Evolutionary conservation across 64 coral and sea anemone species (phyloP), one percentile per base, ranked within the genome.

Genomic region (Stichodactyla helianthus): DNA sequence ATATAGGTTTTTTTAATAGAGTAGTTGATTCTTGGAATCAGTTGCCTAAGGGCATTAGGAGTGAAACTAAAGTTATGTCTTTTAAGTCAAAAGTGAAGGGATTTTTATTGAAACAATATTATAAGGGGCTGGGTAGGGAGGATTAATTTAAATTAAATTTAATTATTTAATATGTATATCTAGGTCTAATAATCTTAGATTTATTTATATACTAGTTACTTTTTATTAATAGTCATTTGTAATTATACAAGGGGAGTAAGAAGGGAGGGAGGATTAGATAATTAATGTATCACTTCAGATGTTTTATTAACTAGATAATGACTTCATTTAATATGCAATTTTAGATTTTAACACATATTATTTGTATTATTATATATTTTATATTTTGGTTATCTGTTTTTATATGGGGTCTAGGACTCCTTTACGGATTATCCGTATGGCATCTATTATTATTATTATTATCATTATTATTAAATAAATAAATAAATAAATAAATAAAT

Each of bases 21-120:
- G 6, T 59, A 59, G 52, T 83, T 54, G 82, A 56, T 23, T 56
- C 52, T 25, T 83, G 82, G 82, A 83, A 83, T 56, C 26, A 52
- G 20, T 56, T 83, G 25, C 82, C 82, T 14, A 23, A 55, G 25
- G 18, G 17, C 56, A 59, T 59, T 59, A 59, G 56, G 15, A 59
- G 5, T 5, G 56, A 59, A 59, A 59, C 56, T 59, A 59, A 59
- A 59, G 56, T 59, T 59, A 59, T 0, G 15, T 59, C 2, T 59
- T 59, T 59, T 59, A 10, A 59, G 56, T 59, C 4, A 4, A 59
- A 59, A 59, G 56, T 59, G 15, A 59, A 16, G 56, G 56, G 2
- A 4, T 59, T 59, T 4, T 59, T 59, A 59, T 16, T 10, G 56
- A 59, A 59, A 59, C 56, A 59, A 16, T 59, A 12, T 8, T 8